These are phyloP conservation scores for Nothocercus julius DNA, from an alignment of 2,113 vertebrate species.

Conservation along the genomic window DNA sequence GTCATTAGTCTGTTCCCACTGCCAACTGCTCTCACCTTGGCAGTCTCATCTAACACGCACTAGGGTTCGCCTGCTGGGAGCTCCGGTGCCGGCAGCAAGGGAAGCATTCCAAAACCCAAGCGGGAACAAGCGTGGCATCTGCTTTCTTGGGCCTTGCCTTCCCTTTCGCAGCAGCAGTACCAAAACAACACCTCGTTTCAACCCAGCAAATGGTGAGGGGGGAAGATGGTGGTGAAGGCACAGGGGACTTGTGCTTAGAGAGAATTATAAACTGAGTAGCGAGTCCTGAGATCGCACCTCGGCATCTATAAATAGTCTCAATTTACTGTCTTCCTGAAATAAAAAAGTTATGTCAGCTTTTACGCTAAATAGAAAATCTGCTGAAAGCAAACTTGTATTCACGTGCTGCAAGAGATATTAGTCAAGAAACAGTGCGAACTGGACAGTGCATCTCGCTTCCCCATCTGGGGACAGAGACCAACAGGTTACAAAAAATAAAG, in stretches of 20 bases:
- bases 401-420: slow-evolving; percentile 59
- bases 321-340: slow-evolving; percentile 71
- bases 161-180: not conserved
- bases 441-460: slow-evolving; percentile 75
- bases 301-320: slow-evolving; percentile 32
- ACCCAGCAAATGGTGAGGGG: slow-evolving; percentile 21
- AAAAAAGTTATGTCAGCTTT: slow-evolving; percentile 42
- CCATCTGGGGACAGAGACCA: slow-evolving; percentile 70
- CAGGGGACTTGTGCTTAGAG: not conserved
- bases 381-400: slow-evolving; percentile 36
- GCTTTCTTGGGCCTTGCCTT: no score
- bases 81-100: slow-evolving; percentile 1
- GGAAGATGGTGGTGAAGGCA: slow-evolving; percentile 17
- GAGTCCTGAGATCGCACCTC: slow-evolving; percentile 34
- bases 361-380: slow-evolving; percentile 46
- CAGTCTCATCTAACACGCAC: not conserved
- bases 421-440: slow-evolving; percentile 41
- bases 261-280: not conserved
- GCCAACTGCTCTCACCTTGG: not conserved
- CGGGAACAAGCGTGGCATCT: not conserved
- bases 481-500: slow-evolving; percentile 69
- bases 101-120: not conserved
- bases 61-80: not conserved
- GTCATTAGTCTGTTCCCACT: slow-evolving; percentile 10
- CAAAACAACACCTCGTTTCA: not conserved